phyloP scores from a whole-genome alignment of 53 echinoderm and acorn worm species.

The Apostichopus leukothele region DNA sequence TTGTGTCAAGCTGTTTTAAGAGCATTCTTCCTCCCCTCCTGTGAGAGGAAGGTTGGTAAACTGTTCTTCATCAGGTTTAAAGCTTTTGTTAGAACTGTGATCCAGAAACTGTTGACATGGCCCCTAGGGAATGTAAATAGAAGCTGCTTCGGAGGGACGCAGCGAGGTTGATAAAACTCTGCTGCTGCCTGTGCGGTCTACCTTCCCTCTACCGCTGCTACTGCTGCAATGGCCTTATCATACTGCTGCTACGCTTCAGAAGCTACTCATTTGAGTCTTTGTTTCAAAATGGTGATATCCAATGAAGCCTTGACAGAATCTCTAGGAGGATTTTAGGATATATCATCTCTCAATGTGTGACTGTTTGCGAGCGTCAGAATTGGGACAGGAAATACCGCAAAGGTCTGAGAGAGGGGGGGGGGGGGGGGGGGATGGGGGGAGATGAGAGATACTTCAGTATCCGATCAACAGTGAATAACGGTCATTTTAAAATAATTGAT shows the following conservation, averaged over 20 bases:
- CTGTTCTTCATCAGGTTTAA: constrained; percentile 9
- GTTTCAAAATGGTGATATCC: constrained; percentile 10
- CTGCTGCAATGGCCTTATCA: neutral
- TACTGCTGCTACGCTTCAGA: neutral
- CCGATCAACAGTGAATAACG: too few species aligned
- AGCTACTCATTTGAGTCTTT: neutral
- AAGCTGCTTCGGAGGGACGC: constrained; percentile 20
- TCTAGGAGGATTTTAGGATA: neutral
- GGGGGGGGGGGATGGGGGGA: neutral
- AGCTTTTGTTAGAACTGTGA: constrained; percentile 25
- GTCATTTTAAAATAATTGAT: too few species aligned
- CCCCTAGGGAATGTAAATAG: constrained; percentile 47
- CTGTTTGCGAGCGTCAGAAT: neutral
- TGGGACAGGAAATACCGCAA: neutral
- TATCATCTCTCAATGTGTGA: neutral
- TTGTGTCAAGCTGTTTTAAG: constrained; percentile 43
- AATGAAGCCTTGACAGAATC: neutral
- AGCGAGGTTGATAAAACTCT: constrained; percentile 17
- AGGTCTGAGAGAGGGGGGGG: neutral
- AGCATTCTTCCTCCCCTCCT: constrained; percentile 45
- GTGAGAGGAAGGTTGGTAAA: constrained; percentile 27
- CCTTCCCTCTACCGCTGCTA: neutral
- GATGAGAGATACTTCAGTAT: neutral
- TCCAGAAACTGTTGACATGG: constrained; percentile 48
- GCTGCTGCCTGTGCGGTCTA: neutral